Evolutionary conservation across 2,797 vertebrate species (phyloP).

Genomic region (Alosa sapidissima): DNA sequence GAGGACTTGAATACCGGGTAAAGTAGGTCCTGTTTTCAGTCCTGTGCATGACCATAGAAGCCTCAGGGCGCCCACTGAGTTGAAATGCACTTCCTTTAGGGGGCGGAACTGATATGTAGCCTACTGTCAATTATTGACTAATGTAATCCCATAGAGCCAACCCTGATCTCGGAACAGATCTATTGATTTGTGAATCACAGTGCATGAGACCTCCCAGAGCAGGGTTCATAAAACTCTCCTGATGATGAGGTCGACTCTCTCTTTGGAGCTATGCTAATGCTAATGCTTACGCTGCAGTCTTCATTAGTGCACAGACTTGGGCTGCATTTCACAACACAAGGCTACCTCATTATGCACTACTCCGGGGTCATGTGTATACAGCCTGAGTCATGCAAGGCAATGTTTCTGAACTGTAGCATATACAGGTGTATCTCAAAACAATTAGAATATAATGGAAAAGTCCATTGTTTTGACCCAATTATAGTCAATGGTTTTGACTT

Average conservation of each 20-base stretch:
- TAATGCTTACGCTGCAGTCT: background rate
- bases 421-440: no score
- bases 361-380: background rate
- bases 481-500: no score
- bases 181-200: conserved; percentile 29
- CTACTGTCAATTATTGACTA: conserved; percentile 12
- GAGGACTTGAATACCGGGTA: background rate
- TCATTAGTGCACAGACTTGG: background rate
- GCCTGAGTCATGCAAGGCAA: background rate
- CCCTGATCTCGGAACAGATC: background rate
- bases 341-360: background rate
- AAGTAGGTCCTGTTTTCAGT: background rate
- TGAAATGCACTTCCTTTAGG: background rate
- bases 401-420: background rate
- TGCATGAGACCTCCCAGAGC: background rate
- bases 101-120: background rate
- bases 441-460: no score
- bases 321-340: background rate
- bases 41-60: background rate
- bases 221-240: background rate
- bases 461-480: no score
- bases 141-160: background rate
- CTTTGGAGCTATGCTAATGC: background rate
- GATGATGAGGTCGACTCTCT: background rate
- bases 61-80: background rate